Evolutionary conservation across 2,113 vertebrate genomes (phyloP), one percentile per base, ranked within the genome.

Genomic region (Sterna hirundo): DNA sequence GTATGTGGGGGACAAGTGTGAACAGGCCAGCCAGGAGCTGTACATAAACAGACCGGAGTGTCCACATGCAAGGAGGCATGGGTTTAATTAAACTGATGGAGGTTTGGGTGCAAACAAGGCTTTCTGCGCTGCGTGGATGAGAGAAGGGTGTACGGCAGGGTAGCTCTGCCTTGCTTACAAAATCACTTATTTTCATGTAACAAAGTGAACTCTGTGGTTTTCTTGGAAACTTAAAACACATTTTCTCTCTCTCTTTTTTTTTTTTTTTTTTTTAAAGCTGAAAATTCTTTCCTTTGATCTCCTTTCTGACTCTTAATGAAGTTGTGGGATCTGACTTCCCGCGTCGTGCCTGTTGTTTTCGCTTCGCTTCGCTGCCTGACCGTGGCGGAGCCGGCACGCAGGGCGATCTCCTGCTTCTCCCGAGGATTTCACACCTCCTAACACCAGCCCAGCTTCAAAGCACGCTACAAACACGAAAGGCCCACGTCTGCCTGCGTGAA

Each of bases 371-470:
- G 14, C 79, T 15, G 46, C 51, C n/a, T 29, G 79, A 42, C 29
- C 15, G 11, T 3, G 42, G 29, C 1, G 27, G 64, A 47, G 69
- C 69, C 3, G 5, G 46, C 1, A 14, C 70, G 51, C 1, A 26
- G 54, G 87, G 40, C 3, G 8, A 83, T 61, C 68, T 52, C 17
- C 1, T 22, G 47, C 49, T 21, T 71, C 84, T 81, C 55, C 65
- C 1, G 4, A 51, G 36, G 3, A 16, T 82, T 83, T 94, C 81
- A 55, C 89, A 75, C 89, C 82, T 89, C 85, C 66, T 29, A 30
- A 36, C 92, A 51, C 86, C 71, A 42, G 55, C 89, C 57, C 77
- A 13, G 66, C 94, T 94, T 90, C 94, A 92, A 92, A 95, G 94
- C 42, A 1, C 0, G 6, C 62, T 61, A 12, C 79, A 66, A 21